Base-by-base conservation (phyloP, 2,797 vertebrate genomes). In the Vultur gryphus region DNA sequence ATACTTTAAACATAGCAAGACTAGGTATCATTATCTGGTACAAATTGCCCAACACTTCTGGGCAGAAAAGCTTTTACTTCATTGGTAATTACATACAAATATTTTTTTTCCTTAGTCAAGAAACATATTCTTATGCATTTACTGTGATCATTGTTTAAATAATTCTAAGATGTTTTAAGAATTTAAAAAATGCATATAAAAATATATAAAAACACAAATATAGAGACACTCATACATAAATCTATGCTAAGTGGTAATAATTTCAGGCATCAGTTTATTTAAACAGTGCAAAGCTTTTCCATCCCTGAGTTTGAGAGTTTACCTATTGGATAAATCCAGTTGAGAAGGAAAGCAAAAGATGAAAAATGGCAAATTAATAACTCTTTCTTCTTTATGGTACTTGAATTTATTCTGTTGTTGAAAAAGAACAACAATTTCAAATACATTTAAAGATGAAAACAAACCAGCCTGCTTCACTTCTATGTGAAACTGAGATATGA, bases 101-200 rank as follows among this genome's bases (percentile, higher is more conserved):
- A 5, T 35, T 39, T 57, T 73, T 73, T 43, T 31, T 31, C 18
- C 43, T 76, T 39, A 46, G 28, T 29, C 11, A 41, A 51, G 25
- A 48, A 92, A 93, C 87, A 62, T 75, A 55, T 61, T 82, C 88
- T 87, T 83, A n/a, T 1, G 8, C 13, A 65, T 66, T 80, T 51
- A 39, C 9, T 26, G 8, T 21, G 11, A 55, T n/a, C 0, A 0
- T 20, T 39, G 3, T 24, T 82, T 49, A 75, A 51, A 41, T 48
- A 55, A 52, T 16, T 44, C 6, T 52, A 41, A 37, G 14, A 52
- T 28, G 0, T 61, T 18, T 21, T 51, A 55, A 65, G 8, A 76
- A 61, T 2, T 0, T 6, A 11, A 65, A 43, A 72, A 29, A 11
- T 1, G 4, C 12, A 37, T 2, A 18, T 4, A 11, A 37, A 59